Conservation (phyloP, 37 sponge, comb jelly and placozoan species). For the Mnemiopsis leidyi region DNA sequence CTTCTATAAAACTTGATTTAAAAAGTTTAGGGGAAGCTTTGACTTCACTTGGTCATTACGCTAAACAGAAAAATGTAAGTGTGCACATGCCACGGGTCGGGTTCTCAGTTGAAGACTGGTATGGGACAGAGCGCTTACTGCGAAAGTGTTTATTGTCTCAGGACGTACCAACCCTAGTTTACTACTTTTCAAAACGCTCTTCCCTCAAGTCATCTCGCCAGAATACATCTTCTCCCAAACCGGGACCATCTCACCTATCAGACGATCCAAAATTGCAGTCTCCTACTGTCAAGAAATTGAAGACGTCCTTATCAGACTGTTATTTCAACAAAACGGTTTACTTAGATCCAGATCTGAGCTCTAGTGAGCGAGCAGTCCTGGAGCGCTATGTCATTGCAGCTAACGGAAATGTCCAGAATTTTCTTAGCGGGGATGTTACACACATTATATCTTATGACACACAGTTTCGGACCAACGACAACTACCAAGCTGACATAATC, state of each 20-base stretch:
- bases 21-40: neutral
- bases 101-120: slow-evolving; percentile 10
- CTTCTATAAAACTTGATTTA: neutral
- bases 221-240: neutral
- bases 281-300: neutral
- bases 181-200: neutral
- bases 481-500: neutral
- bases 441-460: neutral
- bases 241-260: neutral
- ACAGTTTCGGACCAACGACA: neutral
- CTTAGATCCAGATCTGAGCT: neutral
- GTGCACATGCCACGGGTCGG: slow-evolving; percentile 30
- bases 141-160: neutral
- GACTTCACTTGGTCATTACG: neutral
- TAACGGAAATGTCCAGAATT: neutral
- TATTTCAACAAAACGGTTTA: neutral
- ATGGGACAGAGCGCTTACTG: neutral
- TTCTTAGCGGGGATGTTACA: neutral
- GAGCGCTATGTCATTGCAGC: neutral
- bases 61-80: neutral
- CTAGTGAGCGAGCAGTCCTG: neutral
- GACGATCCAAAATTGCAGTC: neutral
- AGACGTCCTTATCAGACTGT: neutral
- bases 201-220: neutral
- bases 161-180: neutral